Percentiles rank a stretch among this genome's conserved stretches.
Conservation (phyloP, 2,888 invertebrate species). For the Cybosia mesomella region DNA sequence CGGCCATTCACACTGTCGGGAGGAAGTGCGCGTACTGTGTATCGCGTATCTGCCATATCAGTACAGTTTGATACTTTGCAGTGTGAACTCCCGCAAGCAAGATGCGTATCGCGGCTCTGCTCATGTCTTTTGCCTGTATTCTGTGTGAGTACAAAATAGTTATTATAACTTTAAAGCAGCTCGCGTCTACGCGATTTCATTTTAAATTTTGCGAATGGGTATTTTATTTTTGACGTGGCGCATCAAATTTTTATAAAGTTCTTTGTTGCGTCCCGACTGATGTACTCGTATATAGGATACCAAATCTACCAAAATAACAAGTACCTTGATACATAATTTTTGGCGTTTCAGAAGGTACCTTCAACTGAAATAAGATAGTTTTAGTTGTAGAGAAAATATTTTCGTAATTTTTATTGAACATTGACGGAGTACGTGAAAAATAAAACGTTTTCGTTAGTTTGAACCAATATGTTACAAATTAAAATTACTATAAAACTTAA, state of each 20-base stretch:
- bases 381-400: no score
- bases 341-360: no score
- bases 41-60: conserved; percentile 51
- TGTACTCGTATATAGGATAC: no score
- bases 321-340: no score
- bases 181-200: conserved; percentile 23
- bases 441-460: no score
- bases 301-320: no score
- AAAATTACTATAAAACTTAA: no score
- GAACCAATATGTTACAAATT: no score
- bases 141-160: conserved; percentile 59
- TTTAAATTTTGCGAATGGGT: conserved; percentile 33
- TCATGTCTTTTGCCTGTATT: conserved; percentile 54
- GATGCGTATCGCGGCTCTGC: conserved; percentile 45
- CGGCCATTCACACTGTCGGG: conserved; percentile 73
- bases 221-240: background rate
- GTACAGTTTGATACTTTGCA: conserved; percentile 50
- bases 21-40: conserved; percentile 60
- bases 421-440: no score
- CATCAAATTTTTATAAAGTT: background rate
- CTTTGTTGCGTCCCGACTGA: background rate
- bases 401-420: no score
- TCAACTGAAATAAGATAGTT: no score
- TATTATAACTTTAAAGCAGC: background rate
- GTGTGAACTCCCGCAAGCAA: conserved; percentile 42